These are phyloP conservation scores for Oreamnos americanus DNA, from an alignment of 2,113 vertebrate species.

Conservation along the genomic window DNA sequence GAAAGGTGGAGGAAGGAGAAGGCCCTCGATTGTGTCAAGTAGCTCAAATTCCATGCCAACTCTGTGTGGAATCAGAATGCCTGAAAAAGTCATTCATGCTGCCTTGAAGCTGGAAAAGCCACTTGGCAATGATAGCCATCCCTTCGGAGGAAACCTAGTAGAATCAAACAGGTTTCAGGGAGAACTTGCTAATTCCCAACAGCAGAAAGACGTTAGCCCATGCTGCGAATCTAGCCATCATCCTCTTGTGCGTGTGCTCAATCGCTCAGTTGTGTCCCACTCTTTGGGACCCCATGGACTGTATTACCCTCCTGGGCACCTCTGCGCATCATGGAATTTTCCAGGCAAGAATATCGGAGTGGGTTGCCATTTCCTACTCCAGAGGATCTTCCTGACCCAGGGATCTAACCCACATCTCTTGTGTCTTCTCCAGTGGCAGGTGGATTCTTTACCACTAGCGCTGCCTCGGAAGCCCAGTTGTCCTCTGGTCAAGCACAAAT, in stretches of 20 bases:
- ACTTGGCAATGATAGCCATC: neutral
- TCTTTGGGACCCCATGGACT: neutral
- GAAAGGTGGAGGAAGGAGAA: neutral
- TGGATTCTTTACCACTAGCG: neutral
- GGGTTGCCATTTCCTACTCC: neutral
- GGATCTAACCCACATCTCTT: neutral
- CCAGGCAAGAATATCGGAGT: neutral
- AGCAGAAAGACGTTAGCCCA: neutral
- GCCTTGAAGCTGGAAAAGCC: neutral
- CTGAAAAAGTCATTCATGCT: neutral
- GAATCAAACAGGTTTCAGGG: neutral
- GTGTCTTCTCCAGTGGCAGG: neutral
- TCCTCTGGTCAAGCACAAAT: neutral
- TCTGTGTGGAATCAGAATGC: neutral
- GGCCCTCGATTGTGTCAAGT: neutral
- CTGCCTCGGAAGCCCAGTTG: neutral
- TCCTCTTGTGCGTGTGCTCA: neutral
- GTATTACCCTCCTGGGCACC: neutral
- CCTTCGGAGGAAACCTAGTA: neutral
- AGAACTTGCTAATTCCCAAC: neutral
- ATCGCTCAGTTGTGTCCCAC: neutral
- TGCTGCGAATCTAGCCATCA: neutral
- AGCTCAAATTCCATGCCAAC: neutral
- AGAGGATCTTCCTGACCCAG: neutral
- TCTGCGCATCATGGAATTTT: neutral